Conservation (phyloP, 2,888 invertebrate genomes). For the Troides aeacus region DNA sequence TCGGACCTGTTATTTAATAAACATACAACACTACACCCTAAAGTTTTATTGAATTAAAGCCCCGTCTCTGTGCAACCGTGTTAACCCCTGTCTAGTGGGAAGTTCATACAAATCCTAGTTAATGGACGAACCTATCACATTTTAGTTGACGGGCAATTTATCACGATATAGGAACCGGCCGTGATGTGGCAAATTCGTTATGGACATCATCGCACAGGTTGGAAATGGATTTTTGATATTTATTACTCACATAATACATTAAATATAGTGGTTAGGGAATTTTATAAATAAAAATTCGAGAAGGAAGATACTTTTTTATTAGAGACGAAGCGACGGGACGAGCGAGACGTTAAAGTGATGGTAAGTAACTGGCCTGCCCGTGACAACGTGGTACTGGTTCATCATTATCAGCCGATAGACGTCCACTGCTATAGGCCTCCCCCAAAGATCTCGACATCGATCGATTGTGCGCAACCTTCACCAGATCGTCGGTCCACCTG, state of each 20-base stretch:
- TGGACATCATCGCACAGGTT: slow-evolving; percentile 27
- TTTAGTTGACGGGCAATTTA: slow-evolving; percentile 52
- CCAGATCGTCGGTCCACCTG: too few relatives aligned
- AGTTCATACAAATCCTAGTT: slow-evolving; percentile 64
- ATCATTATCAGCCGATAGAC: too few relatives aligned
- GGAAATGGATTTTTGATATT: slow-evolving; percentile 32
- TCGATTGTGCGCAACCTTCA: too few relatives aligned
- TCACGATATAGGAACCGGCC: slow-evolving; percentile 50
- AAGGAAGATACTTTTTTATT: not conserved
- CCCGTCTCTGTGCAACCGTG: slow-evolving; percentile 45
- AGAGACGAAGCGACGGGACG: too few relatives aligned
- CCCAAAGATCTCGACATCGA: too few relatives aligned
- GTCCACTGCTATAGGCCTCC: too few relatives aligned
- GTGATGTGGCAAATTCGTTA: slow-evolving; percentile 39
- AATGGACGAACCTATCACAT: slow-evolving; percentile 53
- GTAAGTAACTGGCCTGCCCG: too few relatives aligned
- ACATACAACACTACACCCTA: slow-evolving; percentile 50
- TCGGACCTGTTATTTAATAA: slow-evolving; percentile 52
- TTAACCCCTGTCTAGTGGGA: slow-evolving; percentile 52
- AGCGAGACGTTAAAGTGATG: too few relatives aligned
- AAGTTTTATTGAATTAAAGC: slow-evolving; percentile 60
- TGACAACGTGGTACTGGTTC: too few relatives aligned
- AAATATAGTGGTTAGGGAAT: not conserved
- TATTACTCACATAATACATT: slow-evolving; percentile 29
- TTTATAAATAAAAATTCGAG: not conserved